phyloP scores from a whole-genome alignment of 1,140 invertebrate species.

The Drosophila pseudoobscura region DNA sequence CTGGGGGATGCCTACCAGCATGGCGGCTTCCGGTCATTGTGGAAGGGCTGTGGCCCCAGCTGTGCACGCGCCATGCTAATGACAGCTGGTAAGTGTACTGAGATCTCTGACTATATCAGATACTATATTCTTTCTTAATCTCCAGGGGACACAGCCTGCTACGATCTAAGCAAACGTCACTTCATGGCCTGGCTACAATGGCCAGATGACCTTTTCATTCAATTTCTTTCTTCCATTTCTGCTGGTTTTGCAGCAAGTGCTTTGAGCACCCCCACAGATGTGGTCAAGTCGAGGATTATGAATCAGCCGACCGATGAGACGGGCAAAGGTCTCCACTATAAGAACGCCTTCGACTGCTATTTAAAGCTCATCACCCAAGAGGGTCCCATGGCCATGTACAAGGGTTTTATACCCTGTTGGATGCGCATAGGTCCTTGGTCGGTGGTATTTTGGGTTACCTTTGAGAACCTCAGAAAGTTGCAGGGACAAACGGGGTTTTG shows the following conservation, averaged over 20 bases:
- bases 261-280: constrained; percentile 39
- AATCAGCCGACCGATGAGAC: constrained; percentile 36
- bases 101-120: too few relatives aligned
- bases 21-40: constrained; percentile 22
- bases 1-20: constrained; percentile 4
- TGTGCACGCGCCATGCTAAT: constrained; percentile 26
- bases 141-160: constrained; percentile 38
- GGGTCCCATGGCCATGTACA: constrained; percentile 39
- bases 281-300: constrained; percentile 49
- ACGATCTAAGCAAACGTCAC: constrained; percentile 40
- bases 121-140: too few relatives aligned
- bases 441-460: constrained; percentile 39
- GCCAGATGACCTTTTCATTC: constrained; percentile 21
- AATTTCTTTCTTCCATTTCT: constrained; percentile 36
- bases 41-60: constrained; percentile 38
- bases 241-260: constrained; percentile 28
- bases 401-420: constrained; percentile 43
- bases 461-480: constrained; percentile 6
- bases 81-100: constrained; percentile 25
- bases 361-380: constrained; percentile 30
- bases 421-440: constrained; percentile 42
- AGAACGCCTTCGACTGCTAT: constrained; percentile 34
- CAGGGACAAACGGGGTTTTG: too few relatives aligned
- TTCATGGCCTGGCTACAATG: constrained; percentile 2
- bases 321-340: constrained; percentile 36